Base-by-base conservation (phyloP, 1,140 invertebrate genomes). In the Macrobrachium nipponense region DNA sequence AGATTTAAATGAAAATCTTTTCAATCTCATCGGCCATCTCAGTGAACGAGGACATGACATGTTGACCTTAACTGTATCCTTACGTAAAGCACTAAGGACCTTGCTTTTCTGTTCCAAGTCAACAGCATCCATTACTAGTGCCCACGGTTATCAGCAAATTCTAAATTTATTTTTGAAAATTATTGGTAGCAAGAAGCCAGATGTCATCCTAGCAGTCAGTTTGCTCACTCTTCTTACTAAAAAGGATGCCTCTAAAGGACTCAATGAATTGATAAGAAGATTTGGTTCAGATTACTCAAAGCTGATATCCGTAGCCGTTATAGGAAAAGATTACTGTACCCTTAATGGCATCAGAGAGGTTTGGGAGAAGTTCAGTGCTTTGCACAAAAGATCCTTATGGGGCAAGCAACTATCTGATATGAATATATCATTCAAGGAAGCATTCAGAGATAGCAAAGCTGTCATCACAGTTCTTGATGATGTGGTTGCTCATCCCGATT, bases 231-330 rank as follows among this genome's bases (percentile, higher is more conserved):
- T 87, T 0, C 60, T 89, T 4, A 76, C 72, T 17, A 82, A 83
- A 60, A 86, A 75, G 51, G 86, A 87, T 18, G 62, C 86, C n/a
- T 51, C 87, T 10, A 87, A 76, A 70, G 80, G 82, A 62, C 23
- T 83, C 5, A 82, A 86, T 75, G 88, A 89, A 44, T 66, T 89
- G n/a, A 89, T 87, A 60, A 89, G 78, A 36, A 85, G 88, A 23
- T 85, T 87, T 86, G 88, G 88, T 7, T 86, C 73, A 79, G 88
- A 89, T 70, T 89, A 87, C 51, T 43, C n/a, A 14, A 76, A 83
- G 14, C 70, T 89, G 44, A 70, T 79, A 36, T 79, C 72, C 43
- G 75, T 87, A 51, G 86, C 75, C 36, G 77, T 73, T 72, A 27
- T 87, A 27, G 88, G 86, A 20, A 82, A n/a, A 44, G 87, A 87